These are phyloP conservation scores for Bagarius yarrelli DNA, from an alignment of 2,113 vertebrate species.

Conservation along the genomic window DNA sequence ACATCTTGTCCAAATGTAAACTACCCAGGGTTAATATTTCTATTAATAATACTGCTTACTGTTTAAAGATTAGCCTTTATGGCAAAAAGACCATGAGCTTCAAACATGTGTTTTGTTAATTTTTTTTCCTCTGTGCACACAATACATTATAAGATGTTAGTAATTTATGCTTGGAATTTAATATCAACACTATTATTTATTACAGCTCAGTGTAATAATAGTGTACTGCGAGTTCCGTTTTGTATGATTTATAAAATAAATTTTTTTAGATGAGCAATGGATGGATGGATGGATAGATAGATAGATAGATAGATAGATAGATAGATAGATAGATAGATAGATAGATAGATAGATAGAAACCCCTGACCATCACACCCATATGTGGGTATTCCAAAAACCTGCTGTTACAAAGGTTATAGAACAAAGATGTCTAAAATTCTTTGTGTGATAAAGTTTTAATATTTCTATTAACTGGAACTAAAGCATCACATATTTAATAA, in stretches of 20 bases:
- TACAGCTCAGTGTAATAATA: too few species aligned
- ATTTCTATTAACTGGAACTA: not conserved
- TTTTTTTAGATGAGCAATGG: too few species aligned
- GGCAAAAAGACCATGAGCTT: not conserved
- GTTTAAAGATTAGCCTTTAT: slow-evolving; percentile 41
- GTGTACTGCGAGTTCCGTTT: too few species aligned
- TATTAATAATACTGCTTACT: slow-evolving; percentile 42
- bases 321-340: too few species aligned
- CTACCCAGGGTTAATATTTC: slow-evolving; percentile 47
- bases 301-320: too few species aligned
- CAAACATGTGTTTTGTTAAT: not conserved
- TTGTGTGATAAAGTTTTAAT: not conserved
- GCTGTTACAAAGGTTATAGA: not conserved
- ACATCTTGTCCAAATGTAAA: slow-evolving; percentile 7
- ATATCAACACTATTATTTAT: too few species aligned
- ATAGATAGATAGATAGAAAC: not conserved
- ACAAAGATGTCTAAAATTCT: not conserved
- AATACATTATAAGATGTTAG: not conserved
- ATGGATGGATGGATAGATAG: too few species aligned
- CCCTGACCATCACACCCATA: not conserved
- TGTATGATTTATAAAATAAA: too few species aligned
- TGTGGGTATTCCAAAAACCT: not conserved
- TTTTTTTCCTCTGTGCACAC: not conserved
- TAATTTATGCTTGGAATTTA: not conserved
- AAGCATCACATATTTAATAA: not conserved